phyloP scores from a whole-genome alignment of 2,888 invertebrate species.

The Emesis russula region DNA sequence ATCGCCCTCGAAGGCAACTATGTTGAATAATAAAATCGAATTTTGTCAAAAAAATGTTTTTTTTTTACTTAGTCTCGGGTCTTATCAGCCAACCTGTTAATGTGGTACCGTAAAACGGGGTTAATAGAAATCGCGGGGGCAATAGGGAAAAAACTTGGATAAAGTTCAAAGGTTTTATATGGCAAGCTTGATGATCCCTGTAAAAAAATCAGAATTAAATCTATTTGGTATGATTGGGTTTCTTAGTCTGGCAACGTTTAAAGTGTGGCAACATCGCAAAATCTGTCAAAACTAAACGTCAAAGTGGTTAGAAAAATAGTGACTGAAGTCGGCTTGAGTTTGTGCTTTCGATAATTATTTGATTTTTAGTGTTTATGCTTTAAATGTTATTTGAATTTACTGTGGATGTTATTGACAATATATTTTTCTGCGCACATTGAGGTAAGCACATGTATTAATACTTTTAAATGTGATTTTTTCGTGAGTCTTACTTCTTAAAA shows the following conservation, averaged over 20 bases:
- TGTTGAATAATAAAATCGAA: too few species aligned
- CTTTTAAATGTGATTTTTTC: not conserved
- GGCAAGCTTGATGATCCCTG: not conserved
- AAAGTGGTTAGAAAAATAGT: not conserved
- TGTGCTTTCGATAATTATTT: too few species aligned
- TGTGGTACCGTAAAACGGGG: conserved; percentile 3
- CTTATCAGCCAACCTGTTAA: too few species aligned
- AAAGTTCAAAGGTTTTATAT: not conserved
- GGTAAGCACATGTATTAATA: not conserved
- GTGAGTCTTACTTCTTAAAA: not conserved
- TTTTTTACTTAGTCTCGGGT: too few species aligned
- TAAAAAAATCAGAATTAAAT: not conserved
- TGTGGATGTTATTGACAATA: not conserved
- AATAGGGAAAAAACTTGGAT: not conserved
- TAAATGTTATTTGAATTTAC: not conserved
- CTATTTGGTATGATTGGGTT: not conserved
- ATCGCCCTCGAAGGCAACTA: too few species aligned
- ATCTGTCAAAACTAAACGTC: not conserved
- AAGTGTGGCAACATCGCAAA: not conserved
- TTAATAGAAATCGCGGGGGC: not conserved
- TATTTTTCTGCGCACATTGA: not conserved
- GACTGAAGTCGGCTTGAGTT: too few species aligned
- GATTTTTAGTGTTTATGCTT: too few species aligned
- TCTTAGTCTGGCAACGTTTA: not conserved
- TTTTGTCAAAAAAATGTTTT: too few species aligned